A percentile compares a stretch with the other conserved stretches of the same genome.
phyloP scores from a whole-genome alignment of 92 coral and sea anemone species.

The Nematostella vectensis region DNA sequence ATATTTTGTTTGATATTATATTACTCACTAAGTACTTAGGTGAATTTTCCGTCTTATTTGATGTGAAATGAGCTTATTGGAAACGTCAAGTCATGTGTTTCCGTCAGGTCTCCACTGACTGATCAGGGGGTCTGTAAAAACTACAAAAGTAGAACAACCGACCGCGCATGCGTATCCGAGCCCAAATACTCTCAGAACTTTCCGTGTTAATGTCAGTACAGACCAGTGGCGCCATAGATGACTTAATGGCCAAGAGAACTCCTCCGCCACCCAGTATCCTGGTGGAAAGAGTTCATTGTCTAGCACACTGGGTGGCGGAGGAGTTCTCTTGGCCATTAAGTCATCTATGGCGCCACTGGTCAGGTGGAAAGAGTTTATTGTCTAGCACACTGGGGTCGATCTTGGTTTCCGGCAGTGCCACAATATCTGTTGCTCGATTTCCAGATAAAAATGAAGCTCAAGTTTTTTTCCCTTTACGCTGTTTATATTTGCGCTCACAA shows the following conservation, averaged over 20 bases:
- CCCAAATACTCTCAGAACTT: slow-evolving; percentile 16
- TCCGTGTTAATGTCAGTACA: background rate
- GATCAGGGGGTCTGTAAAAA: slow-evolving; percentile 26
- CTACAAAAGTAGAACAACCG: slow-evolving; percentile 18
- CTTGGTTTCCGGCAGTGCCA: slow-evolving; percentile 19
- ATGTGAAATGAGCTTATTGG: too few relatives aligned
- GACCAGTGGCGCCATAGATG: slow-evolving; percentile 5
- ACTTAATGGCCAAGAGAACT: slow-evolving; percentile 16
- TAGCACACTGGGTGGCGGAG: slow-evolving; percentile 5
- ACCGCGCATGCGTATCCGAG: slow-evolving; percentile 2
- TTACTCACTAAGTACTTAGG: too few relatives aligned
- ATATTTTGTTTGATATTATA: too few relatives aligned
- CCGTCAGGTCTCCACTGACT: too few relatives aligned
- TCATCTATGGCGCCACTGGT: background rate
- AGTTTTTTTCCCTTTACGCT: slow-evolving; percentile 18
- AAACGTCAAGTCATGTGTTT: too few relatives aligned
- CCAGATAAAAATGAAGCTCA: slow-evolving; percentile 13
- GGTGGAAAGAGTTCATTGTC: slow-evolving; percentile 22
- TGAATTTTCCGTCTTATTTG: too few relatives aligned
- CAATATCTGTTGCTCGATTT: slow-evolving; percentile 6
- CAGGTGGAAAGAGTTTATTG: slow-evolving; percentile 25
- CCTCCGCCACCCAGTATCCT: slow-evolving; percentile 16
- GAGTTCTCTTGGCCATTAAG: slow-evolving; percentile 13
- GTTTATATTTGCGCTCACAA: slow-evolving; percentile 14
- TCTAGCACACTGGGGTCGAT: slow-evolving; percentile 6